These are phyloP conservation scores for Pachymerium ferrugineum DNA, from an alignment of 2,888 invertebrate species.

Conservation along the genomic window DNA sequence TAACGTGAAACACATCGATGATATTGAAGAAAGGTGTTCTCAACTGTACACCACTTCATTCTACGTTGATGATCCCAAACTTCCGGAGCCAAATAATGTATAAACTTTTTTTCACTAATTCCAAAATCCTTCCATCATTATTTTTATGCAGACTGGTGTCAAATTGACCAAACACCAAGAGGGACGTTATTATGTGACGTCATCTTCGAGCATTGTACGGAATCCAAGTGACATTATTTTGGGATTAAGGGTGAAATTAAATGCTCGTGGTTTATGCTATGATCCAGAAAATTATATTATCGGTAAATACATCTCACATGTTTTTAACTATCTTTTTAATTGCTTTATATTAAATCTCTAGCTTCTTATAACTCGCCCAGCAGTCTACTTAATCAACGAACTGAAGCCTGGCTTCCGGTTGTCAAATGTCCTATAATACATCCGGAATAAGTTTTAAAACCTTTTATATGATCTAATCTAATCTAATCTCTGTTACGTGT, in stretches of 20 bases:
- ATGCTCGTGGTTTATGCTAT: background rate
- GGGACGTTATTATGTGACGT: background rate
- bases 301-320: background rate
- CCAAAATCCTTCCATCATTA: background rate
- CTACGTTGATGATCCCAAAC: background rate
- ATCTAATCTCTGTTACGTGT: background rate
- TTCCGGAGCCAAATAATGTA: slow-evolving; percentile 10
- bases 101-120: background rate
- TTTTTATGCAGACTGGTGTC: background rate
- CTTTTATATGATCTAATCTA: background rate
- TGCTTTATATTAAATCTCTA: background rate
- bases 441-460: background rate
- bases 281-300: background rate
- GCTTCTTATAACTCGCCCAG: background rate
- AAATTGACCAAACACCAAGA: background rate
- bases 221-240: background rate
- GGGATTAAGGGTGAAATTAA: background rate
- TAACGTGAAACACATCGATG: background rate
- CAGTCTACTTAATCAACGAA: background rate
- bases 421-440: background rate
- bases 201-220: background rate
- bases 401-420: background rate
- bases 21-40: background rate
- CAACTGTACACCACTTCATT: background rate
- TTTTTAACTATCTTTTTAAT: too few species aligned